Evolutionary conservation across 2,888 invertebrate species (phyloP), one percentile per base, ranked within the genome.

Genomic region (Cyclophora punctaria): DNA sequence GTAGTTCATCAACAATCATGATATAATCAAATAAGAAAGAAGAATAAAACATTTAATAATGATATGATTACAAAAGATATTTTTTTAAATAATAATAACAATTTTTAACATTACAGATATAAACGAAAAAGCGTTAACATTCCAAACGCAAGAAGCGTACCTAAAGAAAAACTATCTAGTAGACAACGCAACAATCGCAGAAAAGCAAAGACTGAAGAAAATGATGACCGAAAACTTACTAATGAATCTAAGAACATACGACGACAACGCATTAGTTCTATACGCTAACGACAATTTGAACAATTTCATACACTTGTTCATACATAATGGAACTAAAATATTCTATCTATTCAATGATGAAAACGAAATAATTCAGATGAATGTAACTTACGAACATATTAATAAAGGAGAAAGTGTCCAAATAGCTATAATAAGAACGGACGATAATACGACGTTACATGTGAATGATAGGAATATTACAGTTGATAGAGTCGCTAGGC

Each of bases 241-340:
- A n/a, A 91, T 98, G 73, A 98, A 97, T 80, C 88, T 98, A 54
- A 90, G 98, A 63, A 98, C 98, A 0, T 96, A 96, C 72, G 95
- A 95, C 66, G 90, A 91, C 42, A 92, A 94, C 60, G 93, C 96
- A 0, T 80, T 98, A 63, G 93, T 98, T 20, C 85, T 98, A 4
- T 98, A 98, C 71, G 96, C 96, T 40, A 96, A 97, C 72, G 98
- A 98, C 78, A 94, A 97, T 76, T 88, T 96, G 53, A 97, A 97
- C 74, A 98, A 98, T 79, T 98, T 98, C 76, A 93, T 97, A 48
- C 97, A 97, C 78, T 82, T 97, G 35, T 96, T 95, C 78, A 92
- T 97, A 55, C 92, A 93, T 58, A 93, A 93, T 55, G 94, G 94
- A 7, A 93, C 93, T 5, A 91, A 93, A 81, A 93, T 97, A 34